Evolutionary conservation across 2,797 vertebrate species (phyloP), one percentile per base, ranked within the genome.

Genomic region (Oreochromis mossambicus): DNA sequence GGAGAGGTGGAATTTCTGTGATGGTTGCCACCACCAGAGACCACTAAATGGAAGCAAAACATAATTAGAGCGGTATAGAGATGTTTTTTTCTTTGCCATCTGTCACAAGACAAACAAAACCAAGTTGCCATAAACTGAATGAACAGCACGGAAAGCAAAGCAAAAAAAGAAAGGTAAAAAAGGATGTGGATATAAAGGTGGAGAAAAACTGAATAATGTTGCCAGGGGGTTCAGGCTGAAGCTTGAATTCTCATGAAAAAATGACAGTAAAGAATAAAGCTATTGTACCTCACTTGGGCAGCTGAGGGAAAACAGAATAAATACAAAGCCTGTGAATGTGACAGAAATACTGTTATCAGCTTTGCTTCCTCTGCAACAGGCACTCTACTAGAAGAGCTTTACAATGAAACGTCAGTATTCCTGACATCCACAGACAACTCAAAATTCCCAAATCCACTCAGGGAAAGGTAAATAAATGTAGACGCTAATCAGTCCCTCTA

Each of bases 1-100:
- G 84, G 52, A 99, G 95, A 1, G 98, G 98, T 34, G 98, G 98
- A 63, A 99, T 98, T 95, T 99, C 98, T 21, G 98, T 99, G 94
- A 99, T 99, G 21, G 97, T 96, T 77, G 98, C 98, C 76, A 99
- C 98, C 51, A 97, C 97, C 56, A 97, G 92, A 15, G 98, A 99
- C 98, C 98, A 99, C 98, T 99, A 81, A 24, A 68, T 13, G 3
- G 17, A 56, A 82, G 87, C 5, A 87, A 4, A 52, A 76, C 12
- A 86, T 19, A 83, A 48, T 84, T 75, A 50, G 24, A 43, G 24
- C 4, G 21, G 43, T 29, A 75, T 6, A 29, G 36, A 15, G n/a
- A 43, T 4, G 12, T 38, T 66, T 73, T 73, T 50, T 29, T 48
- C 68, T 29, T 29, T 50, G 24, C 46, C 15, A 50, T 32, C 41